Conservation (phyloP, 2,113 vertebrate genomes). For the Natator depressus region DNA sequence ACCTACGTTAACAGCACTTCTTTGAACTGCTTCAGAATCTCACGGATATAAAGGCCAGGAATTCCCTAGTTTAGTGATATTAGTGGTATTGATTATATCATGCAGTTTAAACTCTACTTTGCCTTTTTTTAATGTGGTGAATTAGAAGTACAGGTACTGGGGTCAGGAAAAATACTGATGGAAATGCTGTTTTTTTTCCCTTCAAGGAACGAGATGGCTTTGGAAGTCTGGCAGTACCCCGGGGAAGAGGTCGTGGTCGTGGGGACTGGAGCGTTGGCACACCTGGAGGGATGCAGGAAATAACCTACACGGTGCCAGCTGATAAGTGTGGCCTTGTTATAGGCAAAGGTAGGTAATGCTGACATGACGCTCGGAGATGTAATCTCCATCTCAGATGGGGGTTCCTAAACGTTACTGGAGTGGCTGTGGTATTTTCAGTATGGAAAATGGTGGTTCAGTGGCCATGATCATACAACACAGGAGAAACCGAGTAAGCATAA, state of each 20-base stretch:
- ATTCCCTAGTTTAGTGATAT: neutral
- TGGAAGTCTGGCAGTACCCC: slow-evolving; percentile 81
- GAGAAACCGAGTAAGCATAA: neutral
- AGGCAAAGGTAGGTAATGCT: slow-evolving; percentile 88
- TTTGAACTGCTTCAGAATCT: slow-evolving; percentile 5
- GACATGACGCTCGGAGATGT: neutral
- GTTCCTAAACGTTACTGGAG: neutral
- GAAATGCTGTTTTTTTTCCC: neutral
- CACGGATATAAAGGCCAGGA: neutral
- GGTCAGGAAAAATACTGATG: neutral
- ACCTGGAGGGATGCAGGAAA: slow-evolving; percentile 91
- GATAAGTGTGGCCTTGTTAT: slow-evolving; percentile 99
- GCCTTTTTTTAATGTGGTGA: neutral
- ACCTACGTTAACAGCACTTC: neutral
- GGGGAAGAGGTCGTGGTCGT: slow-evolving; percentile 86
- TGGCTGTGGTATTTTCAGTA: slow-evolving; percentile 36
- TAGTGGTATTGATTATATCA: neutral
- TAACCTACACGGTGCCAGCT: slow-evolving; percentile 95
- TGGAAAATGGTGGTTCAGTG: slow-evolving; percentile 3
- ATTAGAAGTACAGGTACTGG: neutral
- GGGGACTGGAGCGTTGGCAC: slow-evolving; percentile 88
- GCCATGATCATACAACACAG: neutral
- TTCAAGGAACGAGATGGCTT: slow-evolving; percentile 94
- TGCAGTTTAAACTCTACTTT: slow-evolving; percentile 26
- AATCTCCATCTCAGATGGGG: neutral